Conservation (phyloP, 2,797 vertebrate genomes). For the Enteromius mattozi region DNA sequence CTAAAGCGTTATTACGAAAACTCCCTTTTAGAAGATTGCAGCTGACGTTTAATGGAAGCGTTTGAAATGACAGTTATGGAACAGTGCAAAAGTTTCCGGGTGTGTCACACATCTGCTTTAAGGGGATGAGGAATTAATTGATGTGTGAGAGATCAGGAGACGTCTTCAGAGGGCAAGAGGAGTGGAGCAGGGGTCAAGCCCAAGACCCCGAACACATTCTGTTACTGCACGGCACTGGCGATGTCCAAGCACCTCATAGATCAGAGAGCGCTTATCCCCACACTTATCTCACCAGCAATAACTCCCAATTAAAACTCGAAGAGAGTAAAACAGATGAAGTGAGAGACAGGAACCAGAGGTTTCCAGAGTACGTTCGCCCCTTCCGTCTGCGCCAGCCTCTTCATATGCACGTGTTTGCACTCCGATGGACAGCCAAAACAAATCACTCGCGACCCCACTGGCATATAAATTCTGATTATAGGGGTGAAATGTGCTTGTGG, state of each 20-base stretch:
- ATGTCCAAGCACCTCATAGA: conserved; percentile 75
- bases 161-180: conserved; percentile 41
- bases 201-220: conserved; percentile 65
- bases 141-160: conserved; percentile 42
- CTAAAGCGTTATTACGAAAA: not conserved
- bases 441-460: conserved; percentile 41
- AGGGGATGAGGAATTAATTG: conserved; percentile 28
- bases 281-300: conserved; percentile 78
- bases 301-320: conserved; percentile 76
- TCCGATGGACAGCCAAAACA: conserved; percentile 47
- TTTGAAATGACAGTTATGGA: conserved; percentile 9
- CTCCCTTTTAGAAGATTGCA: not conserved
- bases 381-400: conserved; percentile 42
- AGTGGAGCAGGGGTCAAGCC: conserved; percentile 60
- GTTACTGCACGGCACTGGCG: conserved; percentile 46
- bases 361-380: conserved; percentile 63
- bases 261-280: conserved; percentile 75
- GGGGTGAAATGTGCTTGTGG: conserved; percentile 22
- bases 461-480: conserved; percentile 51
- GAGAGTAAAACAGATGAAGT: conserved; percentile 67
- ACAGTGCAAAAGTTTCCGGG: not conserved
- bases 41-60: conserved; percentile 28
- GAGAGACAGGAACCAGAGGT: conserved; percentile 62
- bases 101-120: not conserved
- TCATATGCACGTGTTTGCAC: conserved; percentile 34